Evolutionary conservation across 2,797 vertebrate species (phyloP), one percentile per base, ranked within the genome.

Genomic region (Tenualosa thibaudeaui): DNA sequence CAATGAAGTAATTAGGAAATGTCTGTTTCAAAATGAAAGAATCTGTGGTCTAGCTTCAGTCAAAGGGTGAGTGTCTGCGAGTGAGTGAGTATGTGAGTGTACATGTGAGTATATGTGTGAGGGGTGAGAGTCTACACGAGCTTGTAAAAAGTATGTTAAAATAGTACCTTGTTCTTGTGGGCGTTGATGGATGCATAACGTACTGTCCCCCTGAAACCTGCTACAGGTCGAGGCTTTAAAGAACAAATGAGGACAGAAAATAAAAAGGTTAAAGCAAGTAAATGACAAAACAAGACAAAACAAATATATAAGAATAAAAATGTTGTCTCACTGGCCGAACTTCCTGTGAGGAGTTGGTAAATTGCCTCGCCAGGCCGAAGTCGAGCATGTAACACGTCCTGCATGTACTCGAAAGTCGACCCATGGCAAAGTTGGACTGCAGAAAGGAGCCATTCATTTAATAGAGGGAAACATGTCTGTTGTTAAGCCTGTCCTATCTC

Each of bases 361-460:
- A 99, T 85, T 98, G 97, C 56, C 98, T 96, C 51, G 97, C 97
- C 94, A 99, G 95, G 90, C 98, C 98, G 88, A 99, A 99, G 92
- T 99, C 98, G 85, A 99, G 96, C 98, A 99, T 99, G 83, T 96
- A 99, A 95, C 98, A 99, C 91, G 97, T 99, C 90, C 98, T 96
- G 93, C 98, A 98, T 22, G 97, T 98, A 89, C 94, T 98, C 88
- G 96, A 95, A 86, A 97, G 96, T 88, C 97, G 96, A 54, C 97
- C 97, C 97, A 99, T 98, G 2, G 97, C 97, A 78, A 98, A 98
- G 92, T 98, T 98, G 12, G 98, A 98, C 98, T 99, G 88, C 85
- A 88, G 92, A 93, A 96, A 90, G 89, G 90, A 96, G 91, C 93
- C 96, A 84, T 95, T 51, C 3, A 82, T 81, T 83, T 31, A 46